Base-by-base conservation (phyloP, 2,888 invertebrate species). In the Rotaria magnacalcarata region DNA sequence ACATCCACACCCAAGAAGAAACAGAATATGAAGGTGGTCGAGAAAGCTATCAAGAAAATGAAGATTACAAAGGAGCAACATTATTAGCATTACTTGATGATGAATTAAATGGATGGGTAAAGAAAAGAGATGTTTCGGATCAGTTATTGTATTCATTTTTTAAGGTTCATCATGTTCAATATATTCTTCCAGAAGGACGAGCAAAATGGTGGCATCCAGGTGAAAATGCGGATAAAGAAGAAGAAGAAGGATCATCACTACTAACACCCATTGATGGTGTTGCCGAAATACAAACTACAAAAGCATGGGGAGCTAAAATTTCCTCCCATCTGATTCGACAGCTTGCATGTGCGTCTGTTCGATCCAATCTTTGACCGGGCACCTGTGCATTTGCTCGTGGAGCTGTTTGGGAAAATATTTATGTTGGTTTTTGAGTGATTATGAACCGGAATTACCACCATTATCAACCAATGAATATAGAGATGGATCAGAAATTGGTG, bases 331-430 rank as follows among this genome's bases (percentile, higher is more conserved):
- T 93, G 85, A 92, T 94, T 84, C 93, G 94, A 6, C 94, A 94
- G 88, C 93, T 93, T 88, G 93, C 95, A 14, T 90, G 95, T 34
- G 94, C 94, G 4, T 90, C 93, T 11, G 91, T 95, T 85, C 92
- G 94, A 85, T 85, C 96, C 7, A 94, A 94, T 90, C 89, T 95
- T 43, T 96, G 96, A 96, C 95, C 96, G 0, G 96, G 96, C 2
- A 95, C 96, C 11, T 94, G 93, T 87, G 94, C 95, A 0, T 94
- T 95, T 88, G 93, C 94, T 27, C 92, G 91, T 87, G 94, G 93
- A 88, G 94, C 93, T 94, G 93, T 93, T 88, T 93, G 93, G 85
- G 94, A 94, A 88, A 94, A 94, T 88, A 91, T 95, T 87, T 95
- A 95, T 90, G 90, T 95, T 88, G 96, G 96, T 0, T 94, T 93